These are phyloP conservation scores for Todus mexicanus DNA, from an alignment of 2,797 vertebrate species.

Conservation along the genomic window DNA sequence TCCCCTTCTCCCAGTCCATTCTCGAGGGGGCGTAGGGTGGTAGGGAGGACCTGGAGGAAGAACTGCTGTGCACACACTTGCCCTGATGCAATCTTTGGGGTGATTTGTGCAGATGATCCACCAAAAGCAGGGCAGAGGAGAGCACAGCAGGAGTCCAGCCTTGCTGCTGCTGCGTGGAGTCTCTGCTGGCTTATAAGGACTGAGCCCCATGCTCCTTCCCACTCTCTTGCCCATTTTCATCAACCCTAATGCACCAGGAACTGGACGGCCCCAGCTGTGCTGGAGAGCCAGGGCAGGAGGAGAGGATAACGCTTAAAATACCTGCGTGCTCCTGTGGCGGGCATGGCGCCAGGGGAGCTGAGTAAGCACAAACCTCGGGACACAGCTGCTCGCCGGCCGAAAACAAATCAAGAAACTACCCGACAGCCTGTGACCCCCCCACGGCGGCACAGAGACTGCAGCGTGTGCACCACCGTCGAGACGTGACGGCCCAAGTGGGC, in stretches of 20 bases:
- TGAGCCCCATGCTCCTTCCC: background rate
- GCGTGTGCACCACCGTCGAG: background rate
- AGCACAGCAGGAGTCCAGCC: background rate
- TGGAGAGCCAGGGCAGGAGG: background rate
- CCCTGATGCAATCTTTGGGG: fast-evolving
- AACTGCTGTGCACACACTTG: background rate
- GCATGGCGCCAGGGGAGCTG: background rate
- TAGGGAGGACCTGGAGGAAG: background rate
- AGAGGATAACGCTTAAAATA: background rate
- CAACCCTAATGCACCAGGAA: too few relatives aligned
- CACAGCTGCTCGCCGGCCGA: background rate
- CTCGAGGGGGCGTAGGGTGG: background rate
- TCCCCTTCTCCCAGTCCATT: background rate
- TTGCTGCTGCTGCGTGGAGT: background rate
- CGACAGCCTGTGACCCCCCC: background rate
- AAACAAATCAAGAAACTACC: background rate
- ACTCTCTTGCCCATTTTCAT: background rate
- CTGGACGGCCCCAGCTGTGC: fast-evolving
- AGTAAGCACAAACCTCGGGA: slow-evolving; percentile 18
- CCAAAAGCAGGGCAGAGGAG: background rate
- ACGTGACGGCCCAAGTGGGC: background rate
- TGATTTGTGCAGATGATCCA: background rate
- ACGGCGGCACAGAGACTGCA: background rate
- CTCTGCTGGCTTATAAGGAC: background rate
- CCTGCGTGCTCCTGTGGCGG: background rate